Evolutionary conservation across 2,888 invertebrate genomes (phyloP), one percentile per base, ranked within the genome.

Genomic region (Drosophila diplacantha): DNA sequence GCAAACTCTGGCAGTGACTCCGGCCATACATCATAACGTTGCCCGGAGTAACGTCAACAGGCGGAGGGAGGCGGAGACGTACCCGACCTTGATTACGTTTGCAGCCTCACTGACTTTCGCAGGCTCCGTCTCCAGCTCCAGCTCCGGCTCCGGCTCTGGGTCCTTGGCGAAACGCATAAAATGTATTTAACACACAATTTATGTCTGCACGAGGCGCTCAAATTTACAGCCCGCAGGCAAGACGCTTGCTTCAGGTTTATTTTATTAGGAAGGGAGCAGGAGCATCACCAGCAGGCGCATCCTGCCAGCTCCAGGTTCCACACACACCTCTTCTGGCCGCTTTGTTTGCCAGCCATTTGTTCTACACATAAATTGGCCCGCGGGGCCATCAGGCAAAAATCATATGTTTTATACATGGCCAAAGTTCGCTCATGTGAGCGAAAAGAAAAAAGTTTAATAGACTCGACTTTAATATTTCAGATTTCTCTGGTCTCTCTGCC

Each of bases 171-270:
- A 79, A 79, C 82, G 79, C 82, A 78, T 81, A 83, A 83, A 83
- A 80, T 83, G 83, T 83, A 81, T 83, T 83, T 83, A 83, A 77
- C 83, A 79, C 77, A 82, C 83, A 83, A 83, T 83, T 83, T 84
- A 83, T 83, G 84, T 75, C 72, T 75, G 75, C 73, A 71, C 66
- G 68, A 58, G 62, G 76, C 81, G 80, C 62, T 78, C 71, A 82
- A 80, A 82, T 82, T 83, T 83, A 83, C 80, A 82, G 75, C 75
- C 71, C 71, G 63, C 59, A 65, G 69, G 69, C 70, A 73, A 60
- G 55, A 44, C 26, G 51, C 58, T 46, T 9, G 50, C 51, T 69
- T 71, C 67, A 75, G 71, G 81, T 75, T 82, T 81, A 81, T 82
- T 82, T 81, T 83, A 83, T 80, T 81, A 75, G 73, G 75, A 63